Conservation (phyloP, 2,113 vertebrate species). For the Phyllostomus discolor region DNA sequence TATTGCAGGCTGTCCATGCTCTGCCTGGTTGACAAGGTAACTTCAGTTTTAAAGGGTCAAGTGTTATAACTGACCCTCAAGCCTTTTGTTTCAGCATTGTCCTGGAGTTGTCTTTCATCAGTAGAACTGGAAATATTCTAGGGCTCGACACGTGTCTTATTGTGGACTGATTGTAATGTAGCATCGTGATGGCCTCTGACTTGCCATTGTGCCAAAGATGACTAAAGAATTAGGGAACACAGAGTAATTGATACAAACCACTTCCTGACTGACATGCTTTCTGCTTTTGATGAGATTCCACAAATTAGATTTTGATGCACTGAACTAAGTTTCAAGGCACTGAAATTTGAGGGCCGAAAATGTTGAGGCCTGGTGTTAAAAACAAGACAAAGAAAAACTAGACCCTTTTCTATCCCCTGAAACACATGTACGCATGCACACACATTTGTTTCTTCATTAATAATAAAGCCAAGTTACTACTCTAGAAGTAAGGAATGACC, state of each 20-base stretch:
- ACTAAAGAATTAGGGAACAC: not conserved
- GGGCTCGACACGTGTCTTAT: not conserved
- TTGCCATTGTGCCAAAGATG: not conserved
- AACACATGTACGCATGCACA: accelerated
- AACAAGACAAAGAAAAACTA: not conserved
- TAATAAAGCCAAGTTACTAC: not conserved
- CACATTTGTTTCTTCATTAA: not conserved
- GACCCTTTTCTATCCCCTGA: accelerated
- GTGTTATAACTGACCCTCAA: not conserved
- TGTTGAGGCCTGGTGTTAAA: not conserved
- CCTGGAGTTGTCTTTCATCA: not conserved
- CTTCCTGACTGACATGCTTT: not conserved
- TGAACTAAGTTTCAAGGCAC: not conserved
- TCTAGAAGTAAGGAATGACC: not conserved
- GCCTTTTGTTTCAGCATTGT: not conserved
- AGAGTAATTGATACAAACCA: not conserved
- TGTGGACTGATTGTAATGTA: not conserved
- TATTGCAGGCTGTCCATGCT: not conserved
- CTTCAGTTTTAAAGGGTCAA: not conserved
- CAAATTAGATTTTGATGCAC: not conserved
- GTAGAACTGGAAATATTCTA: not conserved
- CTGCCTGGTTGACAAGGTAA: not conserved
- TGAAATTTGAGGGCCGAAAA: not conserved
- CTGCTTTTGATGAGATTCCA: not conserved
- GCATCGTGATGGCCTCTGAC: not conserved